Base-by-base conservation (phyloP, 2,888 invertebrate genomes). In the Thecocarcelia acutangulata region DNA sequence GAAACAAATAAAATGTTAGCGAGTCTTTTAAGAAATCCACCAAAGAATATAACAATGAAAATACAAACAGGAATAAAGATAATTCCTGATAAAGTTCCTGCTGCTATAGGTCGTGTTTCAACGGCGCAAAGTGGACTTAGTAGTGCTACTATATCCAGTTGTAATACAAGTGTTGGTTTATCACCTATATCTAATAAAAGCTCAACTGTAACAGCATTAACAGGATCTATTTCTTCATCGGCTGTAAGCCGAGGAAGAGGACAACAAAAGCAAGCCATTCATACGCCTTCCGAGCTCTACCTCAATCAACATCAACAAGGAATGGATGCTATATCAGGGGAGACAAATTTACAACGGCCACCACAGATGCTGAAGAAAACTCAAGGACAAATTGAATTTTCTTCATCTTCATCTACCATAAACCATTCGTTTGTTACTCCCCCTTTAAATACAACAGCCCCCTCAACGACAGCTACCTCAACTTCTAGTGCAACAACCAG, bases 1-100 rank as follows among this genome's bases (percentile, higher is more conserved):
- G 94, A 95, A 90, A 94, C 94, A 89, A 97, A 97, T 90, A 94
- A 94, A 89, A 97, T 97, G 94, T 92, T 97, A 85, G 97, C 96
- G 46, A 94, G 94, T 52, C 91, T 97, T 86, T 91, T 97, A 87
- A 96, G 95, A 69, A 94, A 95, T 88, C 94, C 95, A 86, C 93
- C 94, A 86, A 93, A 93, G 89, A 91, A 94, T 88, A 93, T 93
- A 33, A 91, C 86, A 85, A 89, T 87, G 83, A 89, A 88, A 84
- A 90, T 88, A 83, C 88, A 89, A 76, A 83, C 88, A 64, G 89
- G 89, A 59, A 89, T 91, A 17, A 90, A 90, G 83, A 90, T 89
- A 44, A 87, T 91, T 84, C 91, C 91, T 64, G 91, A 91, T 80
- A 91, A 91, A 54, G 88, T 87, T 37, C 87, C 90, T 63, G 87